These are phyloP conservation scores for Ips nitidus DNA, from an alignment of 1,140 invertebrate species.

Conservation along the genomic window DNA sequence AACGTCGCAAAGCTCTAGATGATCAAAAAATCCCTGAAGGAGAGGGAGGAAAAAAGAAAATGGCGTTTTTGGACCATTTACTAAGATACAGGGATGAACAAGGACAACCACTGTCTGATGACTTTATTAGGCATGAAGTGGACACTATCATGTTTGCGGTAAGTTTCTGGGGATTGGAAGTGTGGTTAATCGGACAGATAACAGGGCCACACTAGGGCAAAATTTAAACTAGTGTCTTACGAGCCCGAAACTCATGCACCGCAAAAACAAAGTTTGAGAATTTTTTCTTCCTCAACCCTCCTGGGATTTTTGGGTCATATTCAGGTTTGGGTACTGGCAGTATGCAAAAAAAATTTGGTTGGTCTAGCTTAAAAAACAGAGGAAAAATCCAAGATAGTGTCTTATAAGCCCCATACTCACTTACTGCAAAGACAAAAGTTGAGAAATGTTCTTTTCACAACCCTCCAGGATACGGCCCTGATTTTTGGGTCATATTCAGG, in stretches of 20 bases:
- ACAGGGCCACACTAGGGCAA: no score
- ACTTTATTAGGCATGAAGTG: constrained; percentile 78
- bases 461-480: no score
- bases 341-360: background rate
- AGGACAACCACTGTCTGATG: constrained; percentile 59
- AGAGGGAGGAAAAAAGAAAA: constrained; percentile 53
- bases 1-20: constrained; percentile 45
- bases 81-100: constrained; percentile 60
- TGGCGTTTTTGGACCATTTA: constrained; percentile 76
- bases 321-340: no score
- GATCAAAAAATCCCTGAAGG: background rate
- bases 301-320: no score
- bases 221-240: no score
- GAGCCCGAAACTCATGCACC: no score
- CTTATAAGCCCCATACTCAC: no score
- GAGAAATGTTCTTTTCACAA: no score
- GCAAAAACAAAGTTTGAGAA: no score
- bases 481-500: no score
- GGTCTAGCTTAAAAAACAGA: background rate
- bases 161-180: background rate
- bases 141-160: constrained; percentile 86
- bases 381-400: background rate
- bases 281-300: no score
- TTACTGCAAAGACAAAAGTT: no score
- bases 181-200: background rate